Evolutionary conservation across 2,797 vertebrate genomes (phyloP).

Genomic region (Aeoliscus strigatus): DNA sequence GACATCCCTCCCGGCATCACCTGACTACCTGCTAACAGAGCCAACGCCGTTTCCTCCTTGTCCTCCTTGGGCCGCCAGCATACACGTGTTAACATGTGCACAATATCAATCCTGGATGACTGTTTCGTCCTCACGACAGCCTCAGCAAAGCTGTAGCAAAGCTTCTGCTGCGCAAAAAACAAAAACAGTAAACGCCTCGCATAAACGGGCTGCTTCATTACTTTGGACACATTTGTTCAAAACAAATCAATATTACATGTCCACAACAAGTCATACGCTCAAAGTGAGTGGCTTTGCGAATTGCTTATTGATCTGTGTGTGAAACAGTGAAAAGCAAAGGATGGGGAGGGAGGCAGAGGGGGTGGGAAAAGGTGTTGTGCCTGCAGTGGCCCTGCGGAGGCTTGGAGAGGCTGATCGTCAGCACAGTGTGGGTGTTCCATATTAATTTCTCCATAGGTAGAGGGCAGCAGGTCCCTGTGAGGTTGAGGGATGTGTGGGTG

Average conservation of each 20-base stretch:
- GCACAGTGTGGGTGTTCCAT: slow-evolving; percentile 54
- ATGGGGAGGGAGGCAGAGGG: neutral
- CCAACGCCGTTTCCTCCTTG: neutral
- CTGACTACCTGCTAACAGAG: slow-evolving; percentile 17
- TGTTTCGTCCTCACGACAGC: too few relatives aligned
- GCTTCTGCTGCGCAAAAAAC: slow-evolving; percentile 14
- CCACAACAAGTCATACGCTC: slow-evolving; percentile 63
- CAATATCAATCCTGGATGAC: too few relatives aligned
- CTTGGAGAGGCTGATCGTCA: slow-evolving; percentile 40
- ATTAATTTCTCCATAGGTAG: slow-evolving; percentile 49
- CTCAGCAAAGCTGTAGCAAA: too few relatives aligned
- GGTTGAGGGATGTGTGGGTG: slow-evolving; percentile 47
- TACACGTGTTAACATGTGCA: too few relatives aligned
- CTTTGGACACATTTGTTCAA: slow-evolving; percentile 65
- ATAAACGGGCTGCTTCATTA: slow-evolving; percentile 53
- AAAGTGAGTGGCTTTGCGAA: slow-evolving; percentile 64
- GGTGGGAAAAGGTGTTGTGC: slow-evolving; percentile 24
- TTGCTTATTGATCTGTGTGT: slow-evolving; percentile 68
- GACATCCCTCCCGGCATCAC: slow-evolving; percentile 14
- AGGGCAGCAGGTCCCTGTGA: slow-evolving; percentile 42
- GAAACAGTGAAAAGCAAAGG: slow-evolving; percentile 23
- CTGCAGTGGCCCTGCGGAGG: slow-evolving; percentile 54
- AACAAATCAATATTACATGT: slow-evolving; percentile 69
- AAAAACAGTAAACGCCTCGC: too few relatives aligned
- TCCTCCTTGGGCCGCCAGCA: too few relatives aligned